Conservation (phyloP, 2,113 vertebrate species). For the Penelope pileata region DNA sequence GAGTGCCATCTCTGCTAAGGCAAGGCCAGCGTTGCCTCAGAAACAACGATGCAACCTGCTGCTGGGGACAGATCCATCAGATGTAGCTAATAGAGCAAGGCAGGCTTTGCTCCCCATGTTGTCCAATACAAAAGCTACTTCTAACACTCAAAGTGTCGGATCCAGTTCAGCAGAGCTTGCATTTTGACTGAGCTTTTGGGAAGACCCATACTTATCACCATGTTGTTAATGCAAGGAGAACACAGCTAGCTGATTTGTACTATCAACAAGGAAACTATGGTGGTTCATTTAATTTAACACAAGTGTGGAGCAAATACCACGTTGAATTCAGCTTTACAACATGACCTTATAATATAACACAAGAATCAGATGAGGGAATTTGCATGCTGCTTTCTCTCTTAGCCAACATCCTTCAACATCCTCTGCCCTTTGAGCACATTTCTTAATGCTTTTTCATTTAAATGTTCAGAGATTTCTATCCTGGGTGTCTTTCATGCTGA, state of each 20-base stretch:
- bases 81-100: background rate
- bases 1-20: background rate
- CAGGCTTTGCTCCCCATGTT: background rate
- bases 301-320: background rate
- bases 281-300: background rate
- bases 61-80: background rate
- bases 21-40: background rate
- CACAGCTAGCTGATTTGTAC: background rate
- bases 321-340: background rate
- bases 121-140: background rate
- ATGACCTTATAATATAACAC: background rate
- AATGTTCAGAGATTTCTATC: background rate
- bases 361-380: background rate
- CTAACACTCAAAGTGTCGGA: background rate
- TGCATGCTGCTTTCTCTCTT: background rate
- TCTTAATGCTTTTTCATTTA: background rate
- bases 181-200: background rate
- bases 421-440: background rate
- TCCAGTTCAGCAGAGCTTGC: background rate
- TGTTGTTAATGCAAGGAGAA: background rate
- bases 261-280: background rate
- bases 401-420: background rate
- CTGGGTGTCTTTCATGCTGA: fast-evolving
- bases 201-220: background rate
- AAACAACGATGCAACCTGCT: background rate